Conservation (phyloP, 2,797 vertebrate genomes). For the Gadopsis marmoratus region DNA sequence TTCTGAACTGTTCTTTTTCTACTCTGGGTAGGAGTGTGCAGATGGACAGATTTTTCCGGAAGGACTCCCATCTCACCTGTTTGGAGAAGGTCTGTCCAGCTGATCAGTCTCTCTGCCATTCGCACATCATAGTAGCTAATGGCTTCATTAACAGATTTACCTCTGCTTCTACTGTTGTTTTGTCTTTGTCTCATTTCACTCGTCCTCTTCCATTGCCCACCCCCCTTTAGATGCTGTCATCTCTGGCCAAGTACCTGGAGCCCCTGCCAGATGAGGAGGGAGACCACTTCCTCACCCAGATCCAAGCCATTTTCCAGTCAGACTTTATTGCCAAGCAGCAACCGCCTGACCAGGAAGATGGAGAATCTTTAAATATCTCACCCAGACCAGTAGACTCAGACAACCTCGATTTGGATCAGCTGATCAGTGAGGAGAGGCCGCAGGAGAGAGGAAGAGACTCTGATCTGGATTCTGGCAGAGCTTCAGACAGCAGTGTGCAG, state of each 20-base stretch:
- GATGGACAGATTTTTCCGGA: conserved; percentile 92
- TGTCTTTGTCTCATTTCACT: background rate
- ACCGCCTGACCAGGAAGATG: conserved; percentile 71
- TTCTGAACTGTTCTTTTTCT: conserved; percentile 17
- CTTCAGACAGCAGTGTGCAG: conserved; percentile 11
- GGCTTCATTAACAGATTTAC: background rate
- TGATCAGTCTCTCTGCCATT: background rate
- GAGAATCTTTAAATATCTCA: conserved; percentile 50
- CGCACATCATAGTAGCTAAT: background rate
- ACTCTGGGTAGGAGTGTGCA: conserved; percentile 87
- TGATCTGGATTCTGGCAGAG: conserved; percentile 26
- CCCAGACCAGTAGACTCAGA: conserved; percentile 52
- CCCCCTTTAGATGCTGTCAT: conserved; percentile 90
- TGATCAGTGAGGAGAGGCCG: conserved; percentile 22
- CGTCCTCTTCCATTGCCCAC: background rate
- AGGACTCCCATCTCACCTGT: conserved; percentile 94
- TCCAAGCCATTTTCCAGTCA: conserved; percentile 91
- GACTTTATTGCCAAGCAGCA: conserved; percentile 86
- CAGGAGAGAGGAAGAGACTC: conserved; percentile 22
- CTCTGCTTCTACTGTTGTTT: background rate
- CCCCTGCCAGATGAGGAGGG: conserved; percentile 87
- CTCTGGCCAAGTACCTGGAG: conserved; percentile 90
- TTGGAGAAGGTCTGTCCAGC: conserved; percentile 93
- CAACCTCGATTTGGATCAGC: conserved; percentile 55
- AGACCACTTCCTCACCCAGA: conserved; percentile 90